These are phyloP conservation scores for Eupsittula cactorum DNA, from an alignment of 2,113 vertebrate genomes.

Conservation along the genomic window DNA sequence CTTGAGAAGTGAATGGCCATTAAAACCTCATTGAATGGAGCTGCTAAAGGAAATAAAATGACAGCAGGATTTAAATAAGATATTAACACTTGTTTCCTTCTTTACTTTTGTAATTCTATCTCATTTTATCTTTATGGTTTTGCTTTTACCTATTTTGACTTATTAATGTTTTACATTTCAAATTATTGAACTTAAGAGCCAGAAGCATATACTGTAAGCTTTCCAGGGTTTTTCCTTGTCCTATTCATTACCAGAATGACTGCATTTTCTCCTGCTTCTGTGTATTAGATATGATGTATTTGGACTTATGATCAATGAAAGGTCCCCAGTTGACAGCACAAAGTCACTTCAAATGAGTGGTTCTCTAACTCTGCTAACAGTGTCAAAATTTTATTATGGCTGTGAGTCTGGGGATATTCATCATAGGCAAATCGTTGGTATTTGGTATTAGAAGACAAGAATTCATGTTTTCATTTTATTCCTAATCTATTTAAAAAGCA, in stretches of 20 bases:
- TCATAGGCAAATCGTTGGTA: not conserved
- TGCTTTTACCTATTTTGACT: not conserved
- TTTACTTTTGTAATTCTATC: not conserved
- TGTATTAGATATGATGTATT: not conserved
- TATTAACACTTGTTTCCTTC: not conserved
- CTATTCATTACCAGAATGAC: not conserved
- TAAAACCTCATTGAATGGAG: not conserved
- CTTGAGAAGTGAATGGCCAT: not conserved
- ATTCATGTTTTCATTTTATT: not conserved
- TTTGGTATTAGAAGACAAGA: not conserved
- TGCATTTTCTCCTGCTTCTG: not conserved
- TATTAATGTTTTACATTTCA: not conserved
- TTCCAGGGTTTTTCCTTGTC: not conserved
- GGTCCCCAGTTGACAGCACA: not conserved
- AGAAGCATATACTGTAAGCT: not conserved
- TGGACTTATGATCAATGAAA: not conserved
- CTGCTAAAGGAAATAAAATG: not conserved
- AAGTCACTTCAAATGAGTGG: constrained; percentile 2
- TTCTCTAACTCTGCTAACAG: not conserved
- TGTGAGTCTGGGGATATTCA: not conserved
- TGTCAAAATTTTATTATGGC: constrained; percentile 19
- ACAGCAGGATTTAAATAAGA: not conserved
- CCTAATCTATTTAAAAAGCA: not conserved
- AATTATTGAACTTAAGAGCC: not conserved
- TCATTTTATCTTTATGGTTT: not conserved